Conservation (phyloP, 2,888 invertebrate species). For the Aporophyla nigra region DNA sequence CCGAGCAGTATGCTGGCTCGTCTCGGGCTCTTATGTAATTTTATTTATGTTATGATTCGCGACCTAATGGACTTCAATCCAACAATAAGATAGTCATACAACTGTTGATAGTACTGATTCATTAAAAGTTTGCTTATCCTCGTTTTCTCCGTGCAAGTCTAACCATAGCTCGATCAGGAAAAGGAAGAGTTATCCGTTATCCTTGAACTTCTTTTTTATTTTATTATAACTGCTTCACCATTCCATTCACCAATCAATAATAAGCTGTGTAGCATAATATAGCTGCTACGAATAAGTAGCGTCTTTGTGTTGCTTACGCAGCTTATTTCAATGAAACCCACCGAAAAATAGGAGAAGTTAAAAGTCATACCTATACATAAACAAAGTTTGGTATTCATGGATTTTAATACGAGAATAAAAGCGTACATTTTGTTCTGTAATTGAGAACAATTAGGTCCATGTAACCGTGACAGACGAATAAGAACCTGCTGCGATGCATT, state of each 20-base stretch:
- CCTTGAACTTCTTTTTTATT: background rate
- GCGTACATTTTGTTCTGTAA: slow-evolving; percentile 27
- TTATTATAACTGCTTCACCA: background rate
- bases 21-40: slow-evolving; percentile 18
- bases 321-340: background rate
- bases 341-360: background rate
- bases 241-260: slow-evolving; percentile 1
- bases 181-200: background rate
- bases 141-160: background rate
- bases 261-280: background rate
- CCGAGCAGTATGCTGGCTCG: slow-evolving; percentile 1
- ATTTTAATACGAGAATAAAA: slow-evolving; percentile 15
- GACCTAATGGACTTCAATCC: slow-evolving; percentile 9
- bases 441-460: slow-evolving; percentile 45
- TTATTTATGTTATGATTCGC: slow-evolving; percentile 31
- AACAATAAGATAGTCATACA: background rate
- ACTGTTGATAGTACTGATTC: background rate
- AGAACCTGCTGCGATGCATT: slow-evolving; percentile 54
- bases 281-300: background rate
- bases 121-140: background rate
- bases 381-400: background rate
- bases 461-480: slow-evolving; percentile 42
- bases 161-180: background rate
- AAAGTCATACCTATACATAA: background rate
- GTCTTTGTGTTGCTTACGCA: slow-evolving; percentile 3